Base-by-base conservation (phyloP, 2,113 vertebrate species). In the Gymnarchus niloticus region DNA sequence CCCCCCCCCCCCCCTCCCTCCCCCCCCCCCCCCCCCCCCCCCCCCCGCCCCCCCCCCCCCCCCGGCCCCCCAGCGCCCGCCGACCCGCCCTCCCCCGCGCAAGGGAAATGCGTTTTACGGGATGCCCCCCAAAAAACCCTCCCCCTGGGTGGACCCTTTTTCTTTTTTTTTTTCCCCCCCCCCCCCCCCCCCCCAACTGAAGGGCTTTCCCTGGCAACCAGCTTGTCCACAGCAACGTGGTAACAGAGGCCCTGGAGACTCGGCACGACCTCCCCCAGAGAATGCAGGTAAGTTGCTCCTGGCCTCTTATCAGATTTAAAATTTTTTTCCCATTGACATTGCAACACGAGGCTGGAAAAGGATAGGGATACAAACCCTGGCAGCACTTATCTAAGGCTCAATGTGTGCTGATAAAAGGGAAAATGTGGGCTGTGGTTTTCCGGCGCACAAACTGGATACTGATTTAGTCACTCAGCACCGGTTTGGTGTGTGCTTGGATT, bases 201-300 rank as follows among this genome's bases (percentile, higher is more conserved):
- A 95, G 23, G 97, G 96, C 88, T 97, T 96, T 78, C 91, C 94
- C n/a, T 98, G 97, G 97, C 95, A 94, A 85, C 91, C 95, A 0
- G 95, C 96, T 84, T 97, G 95, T n/a, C 94, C 94, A 77, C 94
- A 95, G 85, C 90, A 95, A 51, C 94, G 91, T 83, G 96, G 94
- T 89, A 93, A 94, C 89, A 95, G 95, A 4, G 86, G 94, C 84
- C 94, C 95, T 21, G 93, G 93, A 17, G 93, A 94, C 81, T 90
- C 92, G 21, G 93, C 95, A 83, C 93, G 96, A 90, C 94, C 94
- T 0, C 94, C 95, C 85, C 92, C 96, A 90, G 93, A 95, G 87
- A 97, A 96, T 82, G 89, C 96, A 91, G 97, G 97, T 97, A 94
- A 93, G 93, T n/a, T 19, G 25, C 25, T 33, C n/a, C 80, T 56